Conservation (phyloP, 2,797 vertebrate species). For the Sparidentex hasta region DNA sequence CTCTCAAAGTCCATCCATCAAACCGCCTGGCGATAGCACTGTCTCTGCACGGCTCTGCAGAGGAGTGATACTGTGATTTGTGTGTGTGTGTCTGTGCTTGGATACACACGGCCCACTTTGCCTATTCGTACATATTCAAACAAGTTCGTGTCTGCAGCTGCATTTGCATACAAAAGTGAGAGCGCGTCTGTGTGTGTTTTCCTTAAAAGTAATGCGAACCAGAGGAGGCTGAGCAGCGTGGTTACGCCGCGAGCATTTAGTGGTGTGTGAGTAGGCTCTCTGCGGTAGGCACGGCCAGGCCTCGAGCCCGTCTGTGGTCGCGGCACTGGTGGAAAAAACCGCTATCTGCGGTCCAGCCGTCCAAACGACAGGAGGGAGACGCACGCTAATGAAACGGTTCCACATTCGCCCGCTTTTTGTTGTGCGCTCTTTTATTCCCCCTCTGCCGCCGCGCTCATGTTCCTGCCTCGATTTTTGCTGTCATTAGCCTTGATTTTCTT, state of each 20-base stretch:
- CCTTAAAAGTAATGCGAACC: slow-evolving; percentile 54
- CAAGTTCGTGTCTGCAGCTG: slow-evolving; percentile 28
- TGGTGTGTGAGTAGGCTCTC: slow-evolving; percentile 66
- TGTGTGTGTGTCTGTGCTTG: slow-evolving; percentile 1
- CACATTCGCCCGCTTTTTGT: slow-evolving; percentile 70
- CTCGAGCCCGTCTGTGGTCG: slow-evolving; percentile 74
- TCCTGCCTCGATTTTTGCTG: slow-evolving; percentile 36
- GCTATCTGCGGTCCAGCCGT: slow-evolving; percentile 78
- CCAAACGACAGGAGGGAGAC: slow-evolving; percentile 79
- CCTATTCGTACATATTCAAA: slow-evolving; percentile 27
- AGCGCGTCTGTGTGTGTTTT: slow-evolving; percentile 47
- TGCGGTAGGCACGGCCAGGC: slow-evolving; percentile 65
- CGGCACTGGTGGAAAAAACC: slow-evolving; percentile 52
- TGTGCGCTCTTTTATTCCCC: slow-evolving; percentile 20
- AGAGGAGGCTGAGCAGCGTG: slow-evolving; percentile 44
- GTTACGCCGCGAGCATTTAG: slow-evolving; percentile 62
- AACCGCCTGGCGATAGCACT: slow-evolving; percentile 44
- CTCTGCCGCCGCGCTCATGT: slow-evolving; percentile 30
- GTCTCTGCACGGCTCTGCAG: slow-evolving; percentile 44
- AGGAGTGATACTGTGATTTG: slow-evolving; percentile 28
- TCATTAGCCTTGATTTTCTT: slow-evolving; percentile 48
- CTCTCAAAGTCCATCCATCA: slow-evolving; percentile 75
- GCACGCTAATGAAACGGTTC: slow-evolving; percentile 85
- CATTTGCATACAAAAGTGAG: slow-evolving; percentile 49
- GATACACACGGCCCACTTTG: slow-evolving; percentile 29